These are phyloP conservation scores for Mesembrinibis cayennensis DNA, from an alignment of 2,113 vertebrate genomes.

Conservation along the genomic window DNA sequence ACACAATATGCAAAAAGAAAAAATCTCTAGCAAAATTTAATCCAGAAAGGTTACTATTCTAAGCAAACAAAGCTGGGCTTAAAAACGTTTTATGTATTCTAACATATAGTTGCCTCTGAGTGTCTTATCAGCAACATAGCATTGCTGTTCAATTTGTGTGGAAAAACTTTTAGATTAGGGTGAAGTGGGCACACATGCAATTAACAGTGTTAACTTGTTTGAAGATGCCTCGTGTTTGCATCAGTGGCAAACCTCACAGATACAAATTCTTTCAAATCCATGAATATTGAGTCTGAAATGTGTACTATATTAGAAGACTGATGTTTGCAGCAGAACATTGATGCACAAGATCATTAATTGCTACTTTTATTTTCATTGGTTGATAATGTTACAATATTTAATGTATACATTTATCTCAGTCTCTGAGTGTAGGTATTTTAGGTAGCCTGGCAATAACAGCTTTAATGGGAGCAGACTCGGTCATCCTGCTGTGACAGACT, in stretches of 20 bases:
- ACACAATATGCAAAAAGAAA: neutral
- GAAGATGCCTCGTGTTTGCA: neutral
- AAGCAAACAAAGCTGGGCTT: neutral
- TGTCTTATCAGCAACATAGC: neutral
- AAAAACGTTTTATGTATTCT: neutral
- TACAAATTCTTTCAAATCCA: neutral
- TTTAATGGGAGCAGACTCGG: conserved; percentile 45
- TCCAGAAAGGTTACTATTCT: neutral
- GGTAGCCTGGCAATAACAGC: conserved; percentile 11
- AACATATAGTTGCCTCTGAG: neutral
- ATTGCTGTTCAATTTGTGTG: neutral
- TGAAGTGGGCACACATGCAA: neutral
- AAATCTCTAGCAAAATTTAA: neutral
- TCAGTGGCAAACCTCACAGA: neutral
- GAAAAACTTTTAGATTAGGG: neutral
- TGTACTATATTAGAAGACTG: neutral
- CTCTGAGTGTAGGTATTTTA: neutral
- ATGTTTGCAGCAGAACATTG: neutral
- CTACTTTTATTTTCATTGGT: conserved; percentile 35
- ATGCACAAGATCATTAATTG: neutral
- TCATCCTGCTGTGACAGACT: conserved; percentile 54
- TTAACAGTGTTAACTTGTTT: neutral
- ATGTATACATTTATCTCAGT: neutral
- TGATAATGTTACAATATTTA: neutral
- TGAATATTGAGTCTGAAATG: neutral